Conservation (phyloP, 1,140 invertebrate genomes). For the Ditylenchus dipsaci region DNA sequence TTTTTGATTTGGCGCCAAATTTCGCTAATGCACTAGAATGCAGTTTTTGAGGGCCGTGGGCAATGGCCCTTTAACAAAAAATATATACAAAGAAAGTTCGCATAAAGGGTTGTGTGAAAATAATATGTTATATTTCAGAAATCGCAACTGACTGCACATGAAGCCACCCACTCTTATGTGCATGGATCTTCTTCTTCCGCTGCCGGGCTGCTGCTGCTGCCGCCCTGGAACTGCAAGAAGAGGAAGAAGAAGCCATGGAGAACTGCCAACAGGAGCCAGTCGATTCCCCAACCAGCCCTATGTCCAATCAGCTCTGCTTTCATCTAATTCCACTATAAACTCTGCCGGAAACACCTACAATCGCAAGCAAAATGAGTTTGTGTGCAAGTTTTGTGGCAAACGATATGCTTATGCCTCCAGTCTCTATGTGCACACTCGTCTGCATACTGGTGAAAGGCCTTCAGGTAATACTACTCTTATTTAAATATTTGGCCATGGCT, state of each 20-base stretch:
- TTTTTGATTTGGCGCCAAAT: no score
- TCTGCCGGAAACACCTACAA: not conserved
- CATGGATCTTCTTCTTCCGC: not conserved
- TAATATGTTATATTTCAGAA: constrained; percentile 35
- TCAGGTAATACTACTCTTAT: constrained; percentile 33
- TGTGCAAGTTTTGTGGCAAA: constrained; percentile 55
- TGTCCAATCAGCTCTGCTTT: not conserved
- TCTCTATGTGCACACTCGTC: constrained; percentile 50
- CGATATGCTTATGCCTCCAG: constrained; percentile 54
- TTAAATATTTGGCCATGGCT: not conserved
- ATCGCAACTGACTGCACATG: constrained; percentile 57
- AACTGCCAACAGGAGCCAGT: not conserved
- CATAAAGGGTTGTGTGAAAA: no score
- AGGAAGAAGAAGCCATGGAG: not conserved
- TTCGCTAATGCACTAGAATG: no score
- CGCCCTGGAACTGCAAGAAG: not conserved
- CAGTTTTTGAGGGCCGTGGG: no score
- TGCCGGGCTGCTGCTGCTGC: not conserved
- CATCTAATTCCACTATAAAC: not conserved
- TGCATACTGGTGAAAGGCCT: constrained; percentile 53
- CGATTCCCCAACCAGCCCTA: not conserved
- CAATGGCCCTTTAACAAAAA: no score
- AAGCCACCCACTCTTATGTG: constrained; percentile 49
- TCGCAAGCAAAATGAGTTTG: constrained; percentile 35
- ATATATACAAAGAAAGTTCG: no score